Percentiles rank a stretch among this genome's conserved stretches.
Conservation (phyloP, 2,888 invertebrate species). For the Doris montereyensis region DNA sequence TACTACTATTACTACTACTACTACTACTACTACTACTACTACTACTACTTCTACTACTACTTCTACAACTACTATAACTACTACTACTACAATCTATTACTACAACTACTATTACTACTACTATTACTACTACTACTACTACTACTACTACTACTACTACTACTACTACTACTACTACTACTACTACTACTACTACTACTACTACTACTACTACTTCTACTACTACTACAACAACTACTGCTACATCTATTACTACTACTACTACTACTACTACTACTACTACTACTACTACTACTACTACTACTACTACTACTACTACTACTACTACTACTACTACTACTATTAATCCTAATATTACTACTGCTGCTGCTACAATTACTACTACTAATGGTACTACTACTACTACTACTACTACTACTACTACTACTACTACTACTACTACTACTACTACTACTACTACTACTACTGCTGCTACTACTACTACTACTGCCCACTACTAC, state of each 20-base stretch:
- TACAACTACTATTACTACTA: neutral
- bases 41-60: neutral
- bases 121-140: neutral
- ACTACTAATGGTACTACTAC: conserved; percentile 6
- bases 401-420: conserved; percentile 20
- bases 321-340: conserved; percentile 3
- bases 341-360: neutral
- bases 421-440: conserved; percentile 20
- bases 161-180: neutral
- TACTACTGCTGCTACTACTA: conserved; percentile 14
- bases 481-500: no score
- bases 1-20: neutral
- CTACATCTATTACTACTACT: neutral
- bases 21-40: neutral
- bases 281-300: conserved; percentile 5
- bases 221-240: neutral
- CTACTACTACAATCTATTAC: neutral
- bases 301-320: conserved; percentile 3
- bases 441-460: conserved; percentile 11
- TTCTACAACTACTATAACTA: neutral
- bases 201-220: neutral
- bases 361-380: conserved; percentile 6
- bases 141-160: neutral
- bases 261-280: neutral
- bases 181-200: neutral